Evolutionary conservation across 1,140 invertebrate species (phyloP), one percentile per base, ranked within the genome.

Genomic region (Lepidostoma basale): DNA sequence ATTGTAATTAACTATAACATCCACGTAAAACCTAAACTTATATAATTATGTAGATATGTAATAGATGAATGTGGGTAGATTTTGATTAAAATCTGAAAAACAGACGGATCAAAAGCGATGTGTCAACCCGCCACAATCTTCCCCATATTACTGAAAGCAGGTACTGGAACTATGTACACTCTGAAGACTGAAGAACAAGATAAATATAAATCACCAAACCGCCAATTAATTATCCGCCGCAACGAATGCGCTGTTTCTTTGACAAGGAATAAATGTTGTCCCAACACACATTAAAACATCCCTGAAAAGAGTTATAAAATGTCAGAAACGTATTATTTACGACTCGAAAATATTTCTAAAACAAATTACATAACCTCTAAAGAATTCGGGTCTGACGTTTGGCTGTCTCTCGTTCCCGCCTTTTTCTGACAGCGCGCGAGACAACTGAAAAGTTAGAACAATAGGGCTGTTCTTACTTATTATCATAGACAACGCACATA

Each of bases 361-460:
- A 60, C 56, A 60, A 60, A 60, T 60, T 60, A 62, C 60, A 62
- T 62, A 62, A 62, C 60, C 60, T 62, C 14, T 18, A 62, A 62
- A 49, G 60, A 49, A 62, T 62, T 20, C 42, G 18, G 42, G 20
- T 42, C 56, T 60, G 56, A 60, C 60, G 20, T 49, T 28, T 60
- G 58, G 58, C 20, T 28, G 36, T 42, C 40, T 44, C 33, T n/a
- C 47, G 63, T 66, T 58, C 49, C 63, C 63, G 63, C 63, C 63
- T 56, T 56, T 66, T 66, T 66, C 42, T 66, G 63, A 66, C 63
- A 66, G 63, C 63, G 20, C 20, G 30, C 23, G n/a, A 47, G 63
- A 66, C 44, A 30, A 18, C 22, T 16, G 36, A 66, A 56, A 49
- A 54, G 28, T 30, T 49, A 52, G 22, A n/a, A n/a, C n/a, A n/a